Percentiles rank a stretch among this genome's conserved stretches.
These are phyloP conservation scores for Clistopyga incitator DNA, from an alignment of 2,888 invertebrate species.

Conservation along the genomic window DNA sequence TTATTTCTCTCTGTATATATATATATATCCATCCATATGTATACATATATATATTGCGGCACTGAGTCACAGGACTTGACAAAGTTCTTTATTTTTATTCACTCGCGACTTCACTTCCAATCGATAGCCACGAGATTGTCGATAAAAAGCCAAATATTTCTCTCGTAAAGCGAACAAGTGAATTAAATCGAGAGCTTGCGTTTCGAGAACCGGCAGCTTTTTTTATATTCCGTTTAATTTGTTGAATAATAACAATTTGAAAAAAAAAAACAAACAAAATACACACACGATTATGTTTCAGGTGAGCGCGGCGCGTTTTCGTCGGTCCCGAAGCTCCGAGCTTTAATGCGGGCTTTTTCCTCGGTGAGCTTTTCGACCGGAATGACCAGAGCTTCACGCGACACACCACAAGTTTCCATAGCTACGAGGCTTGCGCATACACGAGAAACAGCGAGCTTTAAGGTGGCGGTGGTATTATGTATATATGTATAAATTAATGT, in stretches of 20 bases:
- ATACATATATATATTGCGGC: neutral
- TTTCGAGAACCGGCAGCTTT: neutral
- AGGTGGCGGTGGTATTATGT: neutral
- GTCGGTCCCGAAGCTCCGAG: constrained; percentile 18
- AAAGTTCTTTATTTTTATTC: constrained; percentile 16
- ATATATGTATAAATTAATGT: neutral
- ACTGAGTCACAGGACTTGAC: constrained; percentile 25
- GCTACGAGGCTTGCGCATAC: constrained; percentile 58
- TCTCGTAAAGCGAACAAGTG: neutral
- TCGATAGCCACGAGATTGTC: neutral
- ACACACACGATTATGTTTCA: neutral
- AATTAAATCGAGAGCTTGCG: neutral
- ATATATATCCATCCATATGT: neutral
- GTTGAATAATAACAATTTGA: too few relatives aligned
- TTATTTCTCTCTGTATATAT: neutral
- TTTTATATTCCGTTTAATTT: neutral
- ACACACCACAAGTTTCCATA: constrained; percentile 59
- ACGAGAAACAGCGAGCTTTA: too few relatives aligned
- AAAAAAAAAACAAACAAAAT: too few relatives aligned
- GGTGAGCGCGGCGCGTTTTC: neutral
- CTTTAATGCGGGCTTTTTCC: constrained; percentile 28
- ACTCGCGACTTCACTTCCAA: constrained; percentile 1
- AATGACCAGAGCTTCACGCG: constrained; percentile 57
- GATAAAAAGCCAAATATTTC: neutral
- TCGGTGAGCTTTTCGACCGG: constrained; percentile 55